A percentile compares a stretch with the other conserved stretches of the same genome.
Evolutionary conservation across 2,113 vertebrate species (phyloP).

Genomic region (Ardeotis arabs): DNA sequence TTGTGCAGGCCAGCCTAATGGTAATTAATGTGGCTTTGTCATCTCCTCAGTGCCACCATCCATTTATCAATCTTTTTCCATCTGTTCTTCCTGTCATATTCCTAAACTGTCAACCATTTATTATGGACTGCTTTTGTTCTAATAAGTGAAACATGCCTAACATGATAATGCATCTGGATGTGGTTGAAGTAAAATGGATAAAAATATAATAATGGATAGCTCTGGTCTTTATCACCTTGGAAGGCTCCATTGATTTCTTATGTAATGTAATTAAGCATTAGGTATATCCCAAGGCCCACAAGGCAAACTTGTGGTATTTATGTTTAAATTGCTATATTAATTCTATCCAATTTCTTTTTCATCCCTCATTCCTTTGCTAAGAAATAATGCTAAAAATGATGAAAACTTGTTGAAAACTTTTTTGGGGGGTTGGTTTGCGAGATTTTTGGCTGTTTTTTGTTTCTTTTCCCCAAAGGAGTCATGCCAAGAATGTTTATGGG

Average conservation of each 20-base stretch:
- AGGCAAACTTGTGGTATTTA: background rate
- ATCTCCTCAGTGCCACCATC: background rate
- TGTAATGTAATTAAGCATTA: conserved; percentile 34
- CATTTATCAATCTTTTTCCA: background rate
- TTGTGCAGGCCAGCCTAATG: background rate
- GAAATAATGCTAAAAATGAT: background rate
- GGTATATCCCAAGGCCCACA: background rate
- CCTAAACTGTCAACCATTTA: background rate
- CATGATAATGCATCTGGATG: background rate
- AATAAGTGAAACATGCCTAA: background rate
- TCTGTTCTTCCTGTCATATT: background rate
- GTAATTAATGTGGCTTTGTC: background rate
- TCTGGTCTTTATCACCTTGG: conserved; percentile 21
- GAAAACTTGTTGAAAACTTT: background rate
- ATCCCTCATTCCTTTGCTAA: background rate
- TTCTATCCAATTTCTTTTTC: conserved; percentile 39
- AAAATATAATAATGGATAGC: background rate
- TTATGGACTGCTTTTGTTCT: background rate
- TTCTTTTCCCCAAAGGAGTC: background rate
- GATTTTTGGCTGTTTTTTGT: accelerated
- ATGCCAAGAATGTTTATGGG: background rate
- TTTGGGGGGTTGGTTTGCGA: accelerated
- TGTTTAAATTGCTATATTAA: conserved; percentile 22
- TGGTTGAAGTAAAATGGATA: background rate
- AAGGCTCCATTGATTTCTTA: conserved; percentile 15